Conservation (phyloP, 2,113 vertebrate species). For the Lophotis ruficrista region DNA sequence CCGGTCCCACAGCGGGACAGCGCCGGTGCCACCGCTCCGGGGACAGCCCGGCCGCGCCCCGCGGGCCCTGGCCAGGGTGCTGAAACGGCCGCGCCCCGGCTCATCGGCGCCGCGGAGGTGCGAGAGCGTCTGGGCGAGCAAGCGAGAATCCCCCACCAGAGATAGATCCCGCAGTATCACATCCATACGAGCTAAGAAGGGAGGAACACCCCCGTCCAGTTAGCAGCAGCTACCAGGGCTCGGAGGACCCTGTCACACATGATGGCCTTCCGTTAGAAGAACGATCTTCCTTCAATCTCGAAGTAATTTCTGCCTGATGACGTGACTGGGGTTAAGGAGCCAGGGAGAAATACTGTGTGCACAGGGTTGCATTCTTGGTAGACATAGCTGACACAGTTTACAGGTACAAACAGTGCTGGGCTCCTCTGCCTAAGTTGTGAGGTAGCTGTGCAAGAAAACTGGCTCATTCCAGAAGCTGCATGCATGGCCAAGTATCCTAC, state of each 20-base stretch:
- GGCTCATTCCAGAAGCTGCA: background rate
- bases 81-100: background rate
- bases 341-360: background rate
- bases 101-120: background rate
- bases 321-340: rapidly evolving
- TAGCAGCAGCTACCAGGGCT: background rate
- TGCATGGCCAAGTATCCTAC: background rate
- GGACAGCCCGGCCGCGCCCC: background rate
- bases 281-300: background rate
- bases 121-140: rapidly evolving
- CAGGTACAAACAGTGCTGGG: background rate
- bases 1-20: background rate
- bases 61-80: constrained; percentile 40
- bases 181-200: no score
- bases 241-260: rapidly evolving
- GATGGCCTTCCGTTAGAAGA: background rate
- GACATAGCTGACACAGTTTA: background rate
- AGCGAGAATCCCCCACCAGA: rapidly evolving
- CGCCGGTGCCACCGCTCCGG: background rate
- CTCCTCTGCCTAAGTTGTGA: background rate
- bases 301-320: background rate
- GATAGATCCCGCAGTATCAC: rapidly evolving
- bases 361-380: no score
- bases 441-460: background rate
- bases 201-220: background rate